Conservation (phyloP, 2,797 vertebrate genomes). For the Poeciliopsis presidionis region DNA sequence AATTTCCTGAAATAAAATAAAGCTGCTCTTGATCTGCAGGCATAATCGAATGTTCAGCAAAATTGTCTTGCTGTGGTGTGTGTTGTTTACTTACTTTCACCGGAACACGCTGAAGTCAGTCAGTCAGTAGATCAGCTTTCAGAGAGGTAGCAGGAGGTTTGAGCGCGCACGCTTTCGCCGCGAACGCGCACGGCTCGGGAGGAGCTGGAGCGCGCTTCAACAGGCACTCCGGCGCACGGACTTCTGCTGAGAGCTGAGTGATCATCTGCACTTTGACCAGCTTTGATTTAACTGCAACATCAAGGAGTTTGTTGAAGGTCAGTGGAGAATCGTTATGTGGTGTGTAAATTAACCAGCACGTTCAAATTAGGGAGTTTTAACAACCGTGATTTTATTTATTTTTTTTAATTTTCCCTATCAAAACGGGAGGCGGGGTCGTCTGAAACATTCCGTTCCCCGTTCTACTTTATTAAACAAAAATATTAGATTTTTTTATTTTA, state of each 20-base stretch:
- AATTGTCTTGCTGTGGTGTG: not conserved
- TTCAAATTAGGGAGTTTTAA: not conserved
- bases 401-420: constrained; percentile 21
- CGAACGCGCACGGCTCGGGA: constrained; percentile 42
- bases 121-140: no score
- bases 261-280: constrained; percentile 25
- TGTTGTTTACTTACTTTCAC: constrained; percentile 9
- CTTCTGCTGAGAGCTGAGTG: constrained; percentile 38
- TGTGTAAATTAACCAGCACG: not conserved
- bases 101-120: not conserved
- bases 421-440: constrained; percentile 62
- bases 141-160: not conserved
- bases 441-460: constrained; percentile 63
- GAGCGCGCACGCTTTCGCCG: constrained; percentile 5
- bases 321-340: not conserved
- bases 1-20: not conserved
- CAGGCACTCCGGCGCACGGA: constrained; percentile 48
- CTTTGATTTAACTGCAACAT: constrained; percentile 6
- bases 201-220: constrained; percentile 23
- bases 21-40: not conserved
- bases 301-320: constrained; percentile 44
- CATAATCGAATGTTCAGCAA: not conserved
- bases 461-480: constrained; percentile 19
- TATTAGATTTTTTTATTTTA: not conserved
- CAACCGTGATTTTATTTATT: not conserved